Percentiles rank a stretch among this genome's conserved stretches.
Conservation (phyloP, 2,797 vertebrate genomes). For the Coendou prehensilis region DNA sequence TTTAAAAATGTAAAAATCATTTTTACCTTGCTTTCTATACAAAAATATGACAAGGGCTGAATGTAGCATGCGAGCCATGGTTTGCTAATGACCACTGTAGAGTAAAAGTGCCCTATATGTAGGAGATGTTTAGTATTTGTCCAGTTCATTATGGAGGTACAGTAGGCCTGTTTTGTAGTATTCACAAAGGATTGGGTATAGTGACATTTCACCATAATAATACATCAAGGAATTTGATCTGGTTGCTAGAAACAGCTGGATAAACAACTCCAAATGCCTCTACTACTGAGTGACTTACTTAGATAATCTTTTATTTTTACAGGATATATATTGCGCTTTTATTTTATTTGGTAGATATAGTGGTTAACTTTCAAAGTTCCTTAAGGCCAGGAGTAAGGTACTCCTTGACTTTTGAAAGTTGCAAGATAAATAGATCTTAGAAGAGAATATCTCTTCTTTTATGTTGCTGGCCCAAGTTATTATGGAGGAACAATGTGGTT, state of each 20-base stretch:
- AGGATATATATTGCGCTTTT: conserved; percentile 66
- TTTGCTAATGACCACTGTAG: not conserved
- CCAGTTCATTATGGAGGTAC: conserved; percentile 21
- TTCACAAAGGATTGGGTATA: conserved; percentile 22
- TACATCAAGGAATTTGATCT: conserved; percentile 44
- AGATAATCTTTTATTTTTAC: conserved; percentile 26
- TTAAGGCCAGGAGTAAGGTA: conserved; percentile 45
- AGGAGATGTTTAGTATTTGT: conserved; percentile 59
- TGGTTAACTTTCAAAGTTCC: conserved; percentile 47
- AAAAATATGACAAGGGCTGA: conserved; percentile 26
- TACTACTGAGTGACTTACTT: conserved; percentile 56
- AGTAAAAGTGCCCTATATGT: not conserved
- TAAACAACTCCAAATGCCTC: conserved; percentile 24
- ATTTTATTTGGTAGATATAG: conserved; percentile 59
- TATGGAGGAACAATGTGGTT: conserved; percentile 48
- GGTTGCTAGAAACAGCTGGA: conserved; percentile 59
- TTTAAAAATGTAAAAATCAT: conserved; percentile 67
- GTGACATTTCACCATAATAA: conserved; percentile 54
- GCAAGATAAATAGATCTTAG: conserved; percentile 53
- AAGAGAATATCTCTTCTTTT: conserved; percentile 51
- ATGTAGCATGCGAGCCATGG: conserved; percentile 2
- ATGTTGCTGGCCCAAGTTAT: conserved; percentile 12
- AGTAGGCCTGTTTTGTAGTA: not conserved
- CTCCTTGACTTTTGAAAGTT: conserved; percentile 39
- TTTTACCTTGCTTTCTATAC: conserved; percentile 49